Evolutionary conservation across 2,888 invertebrate genomes (phyloP).

Genomic region (Drosophila subquinaria): DNA sequence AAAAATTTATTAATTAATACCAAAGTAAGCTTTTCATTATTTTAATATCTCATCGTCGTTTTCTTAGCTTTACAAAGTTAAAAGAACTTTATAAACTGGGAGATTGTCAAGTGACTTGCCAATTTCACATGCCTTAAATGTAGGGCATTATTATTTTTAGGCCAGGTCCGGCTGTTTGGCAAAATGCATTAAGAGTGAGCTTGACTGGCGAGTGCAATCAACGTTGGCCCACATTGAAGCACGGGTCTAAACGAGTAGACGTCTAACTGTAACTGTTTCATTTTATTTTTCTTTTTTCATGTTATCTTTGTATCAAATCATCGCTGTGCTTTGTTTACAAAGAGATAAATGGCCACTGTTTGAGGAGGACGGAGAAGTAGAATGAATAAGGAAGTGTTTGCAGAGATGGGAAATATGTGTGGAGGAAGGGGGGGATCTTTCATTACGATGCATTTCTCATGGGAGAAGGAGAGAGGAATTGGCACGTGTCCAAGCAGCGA

Average conservation of each 20-base stretch:
- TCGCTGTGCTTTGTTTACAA: conserved; percentile 53
- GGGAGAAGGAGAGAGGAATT: conserved; percentile 7
- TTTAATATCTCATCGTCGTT: no score
- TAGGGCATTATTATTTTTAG: conserved; percentile 13
- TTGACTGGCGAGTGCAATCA: conserved; percentile 53
- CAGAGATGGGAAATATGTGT: conserved; percentile 5
- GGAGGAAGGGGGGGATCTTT: neutral
- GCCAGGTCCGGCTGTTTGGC: conserved; percentile 20
- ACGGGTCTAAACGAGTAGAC: conserved; percentile 6
- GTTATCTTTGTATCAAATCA: conserved; percentile 57
- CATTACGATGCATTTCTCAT: conserved; percentile 8
- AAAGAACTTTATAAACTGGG: neutral
- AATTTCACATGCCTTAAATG: neutral
- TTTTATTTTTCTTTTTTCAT: neutral
- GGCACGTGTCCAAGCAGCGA: conserved; percentile 53
- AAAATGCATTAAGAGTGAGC: conserved; percentile 32
- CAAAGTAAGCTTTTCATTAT: no score
- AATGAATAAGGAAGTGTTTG: conserved; percentile 23
- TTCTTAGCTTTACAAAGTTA: neutral
- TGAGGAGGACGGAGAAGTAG: conserved; percentile 1
- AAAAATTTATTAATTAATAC: no score
- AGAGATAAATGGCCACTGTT: conserved; percentile 63
- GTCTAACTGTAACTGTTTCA: conserved; percentile 37
- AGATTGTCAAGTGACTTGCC: neutral
- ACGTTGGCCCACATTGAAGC: conserved; percentile 49